Conservation (phyloP, 2,888 invertebrate species). For the Epirrita christyi region DNA sequence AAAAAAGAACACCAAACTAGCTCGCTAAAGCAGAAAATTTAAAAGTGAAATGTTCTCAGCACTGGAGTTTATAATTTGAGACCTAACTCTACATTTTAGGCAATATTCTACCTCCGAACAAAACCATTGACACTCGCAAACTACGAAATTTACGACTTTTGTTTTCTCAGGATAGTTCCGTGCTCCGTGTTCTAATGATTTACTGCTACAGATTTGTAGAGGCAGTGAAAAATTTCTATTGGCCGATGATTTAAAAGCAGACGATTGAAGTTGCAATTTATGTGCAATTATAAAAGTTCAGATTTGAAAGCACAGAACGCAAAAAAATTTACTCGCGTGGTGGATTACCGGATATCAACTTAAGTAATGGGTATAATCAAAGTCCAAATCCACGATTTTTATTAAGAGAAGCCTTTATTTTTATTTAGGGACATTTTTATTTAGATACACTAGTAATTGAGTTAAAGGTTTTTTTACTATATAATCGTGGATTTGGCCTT, state of each 20-base stretch:
- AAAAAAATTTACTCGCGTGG: no score
- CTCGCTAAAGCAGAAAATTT: no score
- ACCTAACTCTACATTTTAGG: conserved; percentile 13
- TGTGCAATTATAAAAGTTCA: conserved; percentile 24
- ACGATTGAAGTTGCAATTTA: conserved; percentile 21
- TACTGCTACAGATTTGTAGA: conserved; percentile 43
- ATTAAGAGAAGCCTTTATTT: no score
- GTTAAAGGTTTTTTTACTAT: no score
- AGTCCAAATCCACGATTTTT: no score
- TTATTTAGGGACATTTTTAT: no score
- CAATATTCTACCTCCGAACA: conserved; percentile 45
- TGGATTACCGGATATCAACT: no score
- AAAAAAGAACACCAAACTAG: no score
- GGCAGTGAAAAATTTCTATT: conserved; percentile 27
- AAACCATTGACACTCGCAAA: conserved; percentile 76
- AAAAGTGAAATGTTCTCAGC: neutral
- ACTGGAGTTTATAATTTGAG: conserved; percentile 4
- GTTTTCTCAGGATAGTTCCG: conserved; percentile 70
- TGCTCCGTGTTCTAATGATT: conserved; percentile 43
- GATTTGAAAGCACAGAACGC: neutral
- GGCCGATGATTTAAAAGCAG: conserved; percentile 26
- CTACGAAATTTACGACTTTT: conserved; percentile 76
- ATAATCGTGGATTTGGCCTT: no score
- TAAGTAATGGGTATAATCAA: no score
- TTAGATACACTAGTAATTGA: no score